phyloP scores from a whole-genome alignment of 2,113 vertebrate species.

The Alectura lathami region DNA sequence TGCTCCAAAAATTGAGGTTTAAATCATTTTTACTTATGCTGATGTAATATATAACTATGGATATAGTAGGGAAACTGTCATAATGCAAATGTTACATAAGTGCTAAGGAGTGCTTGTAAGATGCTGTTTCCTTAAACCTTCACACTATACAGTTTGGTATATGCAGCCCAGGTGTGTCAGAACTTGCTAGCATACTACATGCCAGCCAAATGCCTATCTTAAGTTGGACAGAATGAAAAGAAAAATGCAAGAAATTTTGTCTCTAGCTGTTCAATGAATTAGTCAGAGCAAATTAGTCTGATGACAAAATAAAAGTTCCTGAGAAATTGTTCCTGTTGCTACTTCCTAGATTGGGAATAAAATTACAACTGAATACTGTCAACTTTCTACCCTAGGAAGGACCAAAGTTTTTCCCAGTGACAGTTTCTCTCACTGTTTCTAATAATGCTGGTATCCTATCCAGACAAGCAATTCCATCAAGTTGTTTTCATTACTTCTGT shows the following conservation, averaged over 20 bases:
- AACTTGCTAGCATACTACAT: rapidly evolving
- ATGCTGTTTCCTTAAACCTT: not conserved
- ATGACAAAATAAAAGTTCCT: not conserved
- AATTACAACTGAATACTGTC: not conserved
- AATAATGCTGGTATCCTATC: not conserved
- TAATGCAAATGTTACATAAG: not conserved
- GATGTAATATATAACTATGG: not conserved
- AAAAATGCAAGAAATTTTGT: not conserved
- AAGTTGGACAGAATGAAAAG: not conserved
- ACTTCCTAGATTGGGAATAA: not conserved
- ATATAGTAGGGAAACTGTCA: not conserved
- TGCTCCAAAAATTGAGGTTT: not conserved
- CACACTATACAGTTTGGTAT: not conserved
- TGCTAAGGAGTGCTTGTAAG: not conserved
- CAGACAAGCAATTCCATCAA: not conserved
- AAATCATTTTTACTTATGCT: not conserved
- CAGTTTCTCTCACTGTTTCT: not conserved
- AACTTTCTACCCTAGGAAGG: not conserved
- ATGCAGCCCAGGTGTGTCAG: not conserved
- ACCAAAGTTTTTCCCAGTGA: not conserved
- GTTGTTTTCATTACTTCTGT: not conserved
- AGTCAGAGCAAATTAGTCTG: not conserved
- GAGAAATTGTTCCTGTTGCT: not conserved
- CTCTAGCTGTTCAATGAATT: not conserved
- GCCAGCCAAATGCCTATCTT: not conserved